Base-by-base conservation (phyloP, 1,140 invertebrate genomes). In the Berghia stephanieae region DNA sequence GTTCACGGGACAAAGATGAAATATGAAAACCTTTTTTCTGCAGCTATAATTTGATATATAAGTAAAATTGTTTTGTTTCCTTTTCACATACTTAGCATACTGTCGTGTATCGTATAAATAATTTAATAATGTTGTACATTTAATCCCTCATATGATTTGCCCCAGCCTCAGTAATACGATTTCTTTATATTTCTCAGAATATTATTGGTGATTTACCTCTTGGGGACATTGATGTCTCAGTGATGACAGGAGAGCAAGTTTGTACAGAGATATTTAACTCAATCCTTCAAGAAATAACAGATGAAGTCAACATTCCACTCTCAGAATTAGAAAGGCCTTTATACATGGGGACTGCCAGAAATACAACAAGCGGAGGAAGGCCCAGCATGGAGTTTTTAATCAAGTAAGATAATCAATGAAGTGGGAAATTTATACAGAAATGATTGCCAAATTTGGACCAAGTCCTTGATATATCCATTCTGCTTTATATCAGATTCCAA, bases 351-450 rank as follows among this genome's bases (percentile, higher is more conserved):
- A 81, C 89, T 52, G 82, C 82, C 31, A 81, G 83, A 42, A 90
- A 90, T 82, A 82, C 80, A 6, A 80, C 83, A 21, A 86, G 84
- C 79, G 83, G 81, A 8, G 83, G 83, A 24, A 85, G 88, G 82
- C 88, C 88, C 34, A 89, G 88, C 79, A 68, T 84, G n/a, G 89
- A 89, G 72, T 90, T 89, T 82, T 77, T 85, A 42, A 79, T 89
- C 6, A 86, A 78, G 89, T 90, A 77, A 75, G 75, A 71, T 6
- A 8, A 69, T 44, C 8, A 49, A 21, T 66, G 6, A n/a, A 44
- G 21, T 21, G 13, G 34, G 13, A 21, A 4, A 4, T 44, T 75
- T 55, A 57, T 57, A 38, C 27, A 21, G 18, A 78, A 46, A 31
- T 57, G 63, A 74, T 24, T 24, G n/a, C 43, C 10, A 68, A 34